Base-by-base conservation (phyloP, 2,113 vertebrate genomes). In the Xiphophorus maculatus region DNA sequence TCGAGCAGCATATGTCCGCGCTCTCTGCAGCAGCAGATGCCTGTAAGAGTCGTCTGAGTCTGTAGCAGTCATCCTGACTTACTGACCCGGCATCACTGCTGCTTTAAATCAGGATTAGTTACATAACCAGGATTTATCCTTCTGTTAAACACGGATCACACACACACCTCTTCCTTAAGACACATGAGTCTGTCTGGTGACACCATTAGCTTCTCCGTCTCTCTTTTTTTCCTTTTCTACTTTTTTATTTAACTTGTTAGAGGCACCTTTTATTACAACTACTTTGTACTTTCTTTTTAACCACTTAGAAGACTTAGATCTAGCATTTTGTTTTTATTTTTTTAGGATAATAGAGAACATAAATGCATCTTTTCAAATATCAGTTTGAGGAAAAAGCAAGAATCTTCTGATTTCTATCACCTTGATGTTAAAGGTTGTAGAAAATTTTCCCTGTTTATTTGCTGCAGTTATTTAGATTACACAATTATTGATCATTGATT, bases 81-180 rank as follows among this genome's bases (percentile, higher is more conserved):
- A 79, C 72, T 71, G 79, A 71, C 76, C 72, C 54, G 30, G 81
- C 63, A n/a, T 80, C 86, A 15, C 71, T 73, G 84, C 66, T 25
- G 17, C 63, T 80, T 87, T 73, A 89, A 83, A 84, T 68, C 87
- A 72, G 87, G 91, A 93, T 94, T 93, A 87, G 82, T 88, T 91
- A 77, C 76, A 66, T 86, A 89, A 92, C 74, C 63, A 28, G 70
- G 80, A 84, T 88, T 89, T 73, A 83, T 88, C 83, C 69, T 44
- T 54, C 71, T 86, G 69, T 86, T 76, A 74, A 84, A 79, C 82
- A 0, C 27, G 72, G 81, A 89, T 86, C 63, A 75, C 60, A 27
- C 66, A 27, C 66, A n/a, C 85, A 64, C 73, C 75, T 83, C 73
- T 71, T 30, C 60, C 51, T 84, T 37, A 78, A 74, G 73, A 82